Evolutionary conservation across 1,140 invertebrate species (phyloP).

Genomic region (Drosophila sucinea): DNA sequence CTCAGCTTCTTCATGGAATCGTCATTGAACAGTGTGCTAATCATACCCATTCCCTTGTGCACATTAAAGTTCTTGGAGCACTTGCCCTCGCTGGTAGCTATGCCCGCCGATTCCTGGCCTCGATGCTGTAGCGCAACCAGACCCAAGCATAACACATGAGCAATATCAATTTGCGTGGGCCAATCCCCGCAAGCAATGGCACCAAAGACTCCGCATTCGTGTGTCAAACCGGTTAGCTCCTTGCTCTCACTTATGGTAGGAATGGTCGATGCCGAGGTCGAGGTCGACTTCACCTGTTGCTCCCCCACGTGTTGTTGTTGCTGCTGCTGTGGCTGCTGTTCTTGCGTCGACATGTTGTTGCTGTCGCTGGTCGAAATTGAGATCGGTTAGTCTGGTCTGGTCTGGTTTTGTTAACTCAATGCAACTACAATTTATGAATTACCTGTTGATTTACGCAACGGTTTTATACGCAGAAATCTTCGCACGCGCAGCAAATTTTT

Average conservation of each 20-base stretch:
- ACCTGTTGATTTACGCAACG: conserved; percentile 75
- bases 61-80: conserved; percentile 90
- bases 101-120: conserved; percentile 98
- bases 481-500: conserved; percentile 45
- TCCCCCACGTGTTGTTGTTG: conserved; percentile 24
- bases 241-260: conserved; percentile 61
- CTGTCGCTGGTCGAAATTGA: conserved; percentile 19
- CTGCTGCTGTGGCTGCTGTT: conserved; percentile 35
- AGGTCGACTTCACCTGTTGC: conserved; percentile 63
- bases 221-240: conserved; percentile 88
- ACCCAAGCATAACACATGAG: conserved; percentile 93
- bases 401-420: conserved; percentile 32
- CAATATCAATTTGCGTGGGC: conserved; percentile 89
- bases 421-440: conserved; percentile 52
- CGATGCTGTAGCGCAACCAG: conserved; percentile 97
- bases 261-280: conserved; percentile 30
- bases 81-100: conserved; percentile 95
- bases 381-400: conserved; percentile 22
- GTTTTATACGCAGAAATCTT: conserved; percentile 71
- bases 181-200: conserved; percentile 94
- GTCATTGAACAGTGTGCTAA: conserved; percentile 96
- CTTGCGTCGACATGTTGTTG: conserved; percentile 58
- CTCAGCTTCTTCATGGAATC: conserved; percentile 93
- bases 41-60: conserved; percentile 97
- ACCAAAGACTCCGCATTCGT: conserved; percentile 98